These are phyloP conservation scores for Anguilla pacifica DNA, from an alignment of 2,797 vertebrate species.

Conservation along the genomic window DNA sequence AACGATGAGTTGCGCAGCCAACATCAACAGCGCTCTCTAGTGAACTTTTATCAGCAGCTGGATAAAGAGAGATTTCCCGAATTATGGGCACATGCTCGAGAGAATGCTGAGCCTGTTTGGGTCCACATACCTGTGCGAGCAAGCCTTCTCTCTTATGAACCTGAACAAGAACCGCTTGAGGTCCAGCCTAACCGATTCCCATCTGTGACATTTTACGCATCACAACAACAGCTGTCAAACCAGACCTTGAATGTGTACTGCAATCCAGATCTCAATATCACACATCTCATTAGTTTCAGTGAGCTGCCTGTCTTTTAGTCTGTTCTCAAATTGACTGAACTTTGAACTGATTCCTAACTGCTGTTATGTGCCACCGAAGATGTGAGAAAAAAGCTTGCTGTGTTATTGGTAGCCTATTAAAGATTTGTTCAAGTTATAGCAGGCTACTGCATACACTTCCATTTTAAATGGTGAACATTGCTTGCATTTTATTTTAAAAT, in stretches of 20 bases:
- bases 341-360: not conserved
- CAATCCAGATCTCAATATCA: constrained; percentile 10
- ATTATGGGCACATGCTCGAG: constrained; percentile 15
- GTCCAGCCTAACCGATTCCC: constrained; percentile 14
- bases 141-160: not conserved
- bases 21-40: constrained; percentile 25
- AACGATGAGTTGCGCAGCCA: constrained; percentile 5
- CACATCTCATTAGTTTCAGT: not conserved
- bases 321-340: not conserved
- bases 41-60: constrained; percentile 26
- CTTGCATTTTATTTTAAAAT: no score
- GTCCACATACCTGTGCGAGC: not conserved
- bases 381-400: not conserved
- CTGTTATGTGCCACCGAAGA: not conserved
- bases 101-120: constrained; percentile 18
- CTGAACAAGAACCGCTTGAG: constrained; percentile 9
- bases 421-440: not conserved
- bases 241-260: not conserved
- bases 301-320: not conserved
- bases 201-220: constrained; percentile 18
- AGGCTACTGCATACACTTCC: not conserved
- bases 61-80: constrained; percentile 22
- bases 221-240: not conserved
- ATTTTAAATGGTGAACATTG: no score
- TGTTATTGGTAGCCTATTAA: not conserved